Conservation (phyloP, 2,113 vertebrate genomes). For the Galbula dea region DNA sequence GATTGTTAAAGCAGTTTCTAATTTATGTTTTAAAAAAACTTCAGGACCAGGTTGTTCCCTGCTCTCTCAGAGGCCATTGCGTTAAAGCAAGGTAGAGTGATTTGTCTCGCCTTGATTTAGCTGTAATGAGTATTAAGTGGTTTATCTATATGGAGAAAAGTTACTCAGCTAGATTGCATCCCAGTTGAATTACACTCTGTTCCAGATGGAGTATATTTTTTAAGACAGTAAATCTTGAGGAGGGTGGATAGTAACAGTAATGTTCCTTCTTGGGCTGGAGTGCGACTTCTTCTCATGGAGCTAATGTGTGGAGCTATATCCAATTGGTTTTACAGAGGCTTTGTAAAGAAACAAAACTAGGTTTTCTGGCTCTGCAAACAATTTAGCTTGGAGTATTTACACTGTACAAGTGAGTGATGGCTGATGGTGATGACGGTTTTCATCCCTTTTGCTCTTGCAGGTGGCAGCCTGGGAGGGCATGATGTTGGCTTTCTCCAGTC, state of each 20-base stretch:
- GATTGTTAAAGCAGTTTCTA: conserved; percentile 21
- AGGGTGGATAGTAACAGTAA: conserved; percentile 7
- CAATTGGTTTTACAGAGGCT: conserved; percentile 19
- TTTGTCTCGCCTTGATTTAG: conserved; percentile 49
- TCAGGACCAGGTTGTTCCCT: not conserved
- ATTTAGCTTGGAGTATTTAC: not conserved
- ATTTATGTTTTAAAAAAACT: conserved; percentile 32
- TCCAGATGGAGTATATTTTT: conserved; percentile 48
- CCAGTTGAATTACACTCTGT: conserved; percentile 23
- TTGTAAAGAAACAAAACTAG: not conserved
- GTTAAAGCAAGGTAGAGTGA: conserved; percentile 35
- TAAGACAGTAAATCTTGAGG: conserved; percentile 37
- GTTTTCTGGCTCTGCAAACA: not conserved
- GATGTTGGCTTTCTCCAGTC: fast-evolving
- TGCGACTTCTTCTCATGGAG: not conserved
- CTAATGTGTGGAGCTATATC: not conserved
- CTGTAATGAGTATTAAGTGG: conserved; percentile 59
- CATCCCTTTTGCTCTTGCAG: fast-evolving
- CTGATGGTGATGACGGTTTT: not conserved
- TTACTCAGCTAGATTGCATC: conserved; percentile 44
- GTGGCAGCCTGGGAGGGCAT: not conserved
- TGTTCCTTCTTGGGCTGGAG: not conserved
- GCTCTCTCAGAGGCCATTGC: not conserved
- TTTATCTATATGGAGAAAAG: conserved; percentile 50
- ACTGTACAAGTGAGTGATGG: fast-evolving